Evolutionary conservation across 2,888 invertebrate genomes (phyloP).

Genomic region (Eudasyphora cyanicolor): DNA sequence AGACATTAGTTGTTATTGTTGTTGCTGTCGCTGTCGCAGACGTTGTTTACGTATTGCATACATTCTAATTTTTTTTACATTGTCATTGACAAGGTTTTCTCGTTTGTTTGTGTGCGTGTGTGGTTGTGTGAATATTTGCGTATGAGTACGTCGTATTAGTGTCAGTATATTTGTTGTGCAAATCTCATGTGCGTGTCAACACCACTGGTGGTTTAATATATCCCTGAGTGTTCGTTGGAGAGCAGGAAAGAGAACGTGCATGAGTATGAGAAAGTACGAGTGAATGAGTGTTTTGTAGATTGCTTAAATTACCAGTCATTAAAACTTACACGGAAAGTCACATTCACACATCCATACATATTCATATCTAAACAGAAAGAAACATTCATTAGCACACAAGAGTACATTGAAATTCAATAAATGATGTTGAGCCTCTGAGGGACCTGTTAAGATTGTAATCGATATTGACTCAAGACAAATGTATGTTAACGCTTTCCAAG

Average conservation of each 20-base stretch:
- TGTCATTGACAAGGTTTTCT: slow-evolving; percentile 55
- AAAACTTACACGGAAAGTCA: slow-evolving; percentile 6
- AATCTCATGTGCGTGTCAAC: slow-evolving; percentile 62
- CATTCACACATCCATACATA: neutral
- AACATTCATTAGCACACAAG: slow-evolving; percentile 8
- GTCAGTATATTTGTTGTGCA: slow-evolving; percentile 27
- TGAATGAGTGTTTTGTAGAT: slow-evolving; percentile 17
- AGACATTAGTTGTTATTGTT: neutral
- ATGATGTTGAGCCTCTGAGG: slow-evolving; percentile 3
- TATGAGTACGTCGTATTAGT: no score
- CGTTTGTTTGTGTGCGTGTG: slow-evolving; percentile 32
- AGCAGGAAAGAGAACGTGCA: no score
- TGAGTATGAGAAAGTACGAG: neutral
- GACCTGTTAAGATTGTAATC: slow-evolving; percentile 27
- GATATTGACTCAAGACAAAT: slow-evolving; percentile 15
- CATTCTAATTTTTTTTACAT: slow-evolving; percentile 54
- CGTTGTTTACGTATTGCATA: slow-evolving; percentile 1
- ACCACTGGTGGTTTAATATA: slow-evolving; percentile 55
- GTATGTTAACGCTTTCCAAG: neutral
- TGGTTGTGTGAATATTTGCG: neutral
- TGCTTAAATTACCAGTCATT: slow-evolving; percentile 33
- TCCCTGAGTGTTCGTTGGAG: slow-evolving; percentile 7
- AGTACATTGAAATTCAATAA: slow-evolving; percentile 5
- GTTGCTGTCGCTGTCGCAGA: neutral
- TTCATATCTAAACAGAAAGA: neutral